Evolutionary conservation across 23 tunicate species (phyloP).

Genomic region (Halocynthia aurantium): DNA sequence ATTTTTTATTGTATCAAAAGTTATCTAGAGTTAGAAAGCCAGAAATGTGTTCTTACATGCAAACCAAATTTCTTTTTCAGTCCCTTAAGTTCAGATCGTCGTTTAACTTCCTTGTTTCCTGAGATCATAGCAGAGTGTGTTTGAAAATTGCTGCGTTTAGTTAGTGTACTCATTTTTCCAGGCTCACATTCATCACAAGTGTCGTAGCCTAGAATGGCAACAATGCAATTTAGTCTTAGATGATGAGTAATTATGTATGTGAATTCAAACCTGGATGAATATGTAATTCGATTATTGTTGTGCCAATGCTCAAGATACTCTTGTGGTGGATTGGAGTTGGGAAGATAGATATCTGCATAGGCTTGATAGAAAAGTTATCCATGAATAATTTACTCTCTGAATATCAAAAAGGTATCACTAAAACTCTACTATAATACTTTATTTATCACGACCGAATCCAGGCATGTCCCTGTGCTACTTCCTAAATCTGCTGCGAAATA

Average conservation of each 20-base stretch:
- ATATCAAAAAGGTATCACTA: too few relatives aligned
- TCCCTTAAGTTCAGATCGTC: constrained; percentile 6
- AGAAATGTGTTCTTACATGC: constrained; percentile 2
- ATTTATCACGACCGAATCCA: constrained; percentile 5
- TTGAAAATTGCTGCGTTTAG: not conserved
- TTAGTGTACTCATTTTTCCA: constrained; percentile 7
- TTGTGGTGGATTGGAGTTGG: constrained; percentile 11
- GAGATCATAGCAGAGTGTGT: not conserved
- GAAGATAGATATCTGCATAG: not conserved
- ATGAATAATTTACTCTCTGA: too few relatives aligned
- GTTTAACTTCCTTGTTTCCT: not conserved
- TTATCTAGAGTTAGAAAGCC: too few relatives aligned
- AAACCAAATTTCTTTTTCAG: constrained; percentile 12
- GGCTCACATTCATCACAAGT: constrained; percentile 32
- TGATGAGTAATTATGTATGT: too few relatives aligned
- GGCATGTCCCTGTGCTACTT: constrained; percentile 10
- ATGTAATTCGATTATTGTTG: constrained; percentile 6
- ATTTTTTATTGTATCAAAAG: too few relatives aligned
- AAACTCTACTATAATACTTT: not conserved
- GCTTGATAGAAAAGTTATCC: not conserved
- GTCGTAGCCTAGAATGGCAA: constrained; percentile 5
- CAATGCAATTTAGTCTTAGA: not conserved
- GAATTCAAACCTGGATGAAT: constrained; percentile 1
- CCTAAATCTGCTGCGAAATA: constrained; percentile 20
- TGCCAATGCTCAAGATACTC: constrained; percentile 14